These are phyloP conservation scores for Anomalospiza imberbis DNA, from an alignment of 2,797 vertebrate genomes.

Conservation along the genomic window DNA sequence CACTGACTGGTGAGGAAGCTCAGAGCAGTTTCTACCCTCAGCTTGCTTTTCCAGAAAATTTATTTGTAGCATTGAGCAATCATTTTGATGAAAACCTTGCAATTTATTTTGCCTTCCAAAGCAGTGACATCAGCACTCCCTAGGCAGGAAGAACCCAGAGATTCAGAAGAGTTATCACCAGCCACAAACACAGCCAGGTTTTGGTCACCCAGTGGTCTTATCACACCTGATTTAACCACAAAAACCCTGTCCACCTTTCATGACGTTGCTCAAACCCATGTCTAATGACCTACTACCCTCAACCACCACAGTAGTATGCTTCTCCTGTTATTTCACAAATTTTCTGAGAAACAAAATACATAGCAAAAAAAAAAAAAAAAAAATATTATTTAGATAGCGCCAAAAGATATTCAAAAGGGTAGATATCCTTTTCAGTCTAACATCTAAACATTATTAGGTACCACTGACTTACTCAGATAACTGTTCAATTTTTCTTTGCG, in stretches of 20 bases:
- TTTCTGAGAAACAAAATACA: not conserved
- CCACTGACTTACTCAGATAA: not conserved
- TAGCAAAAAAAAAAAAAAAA: not conserved
- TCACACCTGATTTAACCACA: not conserved
- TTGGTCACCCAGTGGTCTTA: not conserved
- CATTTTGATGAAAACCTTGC: not conserved
- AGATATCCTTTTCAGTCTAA: not conserved
- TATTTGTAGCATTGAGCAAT: not conserved
- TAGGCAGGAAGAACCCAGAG: not conserved
- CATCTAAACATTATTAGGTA: not conserved
- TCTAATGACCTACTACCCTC: not conserved
- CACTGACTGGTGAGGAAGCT: not conserved
- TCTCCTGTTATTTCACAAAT: not conserved
- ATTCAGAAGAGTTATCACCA: not conserved
- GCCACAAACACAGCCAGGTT: not conserved
- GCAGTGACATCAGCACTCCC: not conserved
- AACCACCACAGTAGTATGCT: accelerated
- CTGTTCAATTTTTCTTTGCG: not conserved
- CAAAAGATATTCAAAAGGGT: not conserved
- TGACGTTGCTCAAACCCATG: not conserved
- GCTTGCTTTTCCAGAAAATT: not conserved
- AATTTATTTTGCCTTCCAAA: not conserved
- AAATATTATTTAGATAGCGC: not conserved
- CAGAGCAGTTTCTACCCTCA: not conserved
- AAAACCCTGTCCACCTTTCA: not conserved